Evolutionary conservation across 2,888 invertebrate species (phyloP), one percentile per base, ranked within the genome.

Genomic region (Archips xylosteana): DNA sequence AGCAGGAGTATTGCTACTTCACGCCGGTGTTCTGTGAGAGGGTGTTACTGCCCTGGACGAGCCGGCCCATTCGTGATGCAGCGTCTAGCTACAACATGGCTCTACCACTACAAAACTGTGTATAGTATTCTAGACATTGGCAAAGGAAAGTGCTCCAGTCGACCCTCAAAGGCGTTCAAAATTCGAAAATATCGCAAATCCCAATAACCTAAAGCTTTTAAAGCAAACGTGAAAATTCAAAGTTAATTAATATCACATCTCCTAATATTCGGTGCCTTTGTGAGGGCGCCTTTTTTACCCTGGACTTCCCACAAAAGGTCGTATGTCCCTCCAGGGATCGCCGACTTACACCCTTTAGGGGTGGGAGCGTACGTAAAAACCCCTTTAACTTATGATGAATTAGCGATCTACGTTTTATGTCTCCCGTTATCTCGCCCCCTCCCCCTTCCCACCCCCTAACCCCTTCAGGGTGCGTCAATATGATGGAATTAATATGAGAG

Each of bases 361-460:
- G 15, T 15, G 85, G 23, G 23, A 85, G 86, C 87, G 89, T 89
- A 91, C 92, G 91, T 94, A 94, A 94, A 93, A 94, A 94, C 93
- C 94, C 89, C 94, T 94, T 94, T 94, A 94, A 94, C 94, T 94
- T 94, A 94, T 94, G 94, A 94, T 94, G 94, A 94, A 94, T 94
- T 94, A 94, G 94, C 94, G 92, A 94, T 94, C 92, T 93, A 90
- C 92, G 92, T 89, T 92, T 92, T 92, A 92, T 93, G 92, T 94
- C 92, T 92, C 92, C 91, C 91, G 92, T 89, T 92, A 92, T 92
- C 92, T 92, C 77, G 80, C 85, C 83, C 86, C 85, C 79, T 69
- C 63, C 76, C 68, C 78, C 75, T 13, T 3, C 3, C n/a, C 49
- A 49, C 49, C 49, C 82, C 77, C 81, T 78, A 82, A 79, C 82